Percentiles rank a stretch among this genome's conserved stretches.
Conservation (phyloP, 1,140 invertebrate genomes). For the Cepaea nemoralis region DNA sequence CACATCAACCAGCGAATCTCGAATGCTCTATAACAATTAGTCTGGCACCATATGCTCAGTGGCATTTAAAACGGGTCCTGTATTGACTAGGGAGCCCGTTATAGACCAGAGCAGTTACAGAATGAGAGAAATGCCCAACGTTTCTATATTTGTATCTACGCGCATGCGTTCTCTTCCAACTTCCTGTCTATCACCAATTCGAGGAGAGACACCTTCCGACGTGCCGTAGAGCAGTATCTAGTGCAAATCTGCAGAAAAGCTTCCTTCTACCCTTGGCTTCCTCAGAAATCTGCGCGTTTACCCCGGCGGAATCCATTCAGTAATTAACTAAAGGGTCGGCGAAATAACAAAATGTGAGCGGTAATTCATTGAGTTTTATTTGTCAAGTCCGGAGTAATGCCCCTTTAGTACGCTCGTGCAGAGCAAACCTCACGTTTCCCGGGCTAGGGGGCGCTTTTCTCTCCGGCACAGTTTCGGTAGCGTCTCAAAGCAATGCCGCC, state of each 20-base stretch:
- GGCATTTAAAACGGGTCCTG: no score
- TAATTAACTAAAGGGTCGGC: conserved; percentile 29
- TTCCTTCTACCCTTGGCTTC: neutral
- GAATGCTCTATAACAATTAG: no score
- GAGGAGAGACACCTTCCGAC: no score
- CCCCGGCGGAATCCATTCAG: neutral
- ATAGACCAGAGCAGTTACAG: no score
- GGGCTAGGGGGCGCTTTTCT: neutral
- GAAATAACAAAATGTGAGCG: conserved; percentile 24
- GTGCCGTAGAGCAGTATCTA: neutral
- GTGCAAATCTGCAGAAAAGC: conserved; percentile 27
- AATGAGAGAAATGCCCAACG: no score
- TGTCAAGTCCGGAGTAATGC: conserved; percentile 23
- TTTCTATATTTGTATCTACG: no score
- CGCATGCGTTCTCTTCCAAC: no score
- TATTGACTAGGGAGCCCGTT: no score
- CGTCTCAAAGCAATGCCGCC: neutral
- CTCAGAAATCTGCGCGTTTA: neutral
- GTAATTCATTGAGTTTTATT: conserved; percentile 31
- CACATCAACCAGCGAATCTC: no score
- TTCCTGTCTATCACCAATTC: no score
- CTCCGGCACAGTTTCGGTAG: neutral
- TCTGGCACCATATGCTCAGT: no score
- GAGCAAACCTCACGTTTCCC: neutral
- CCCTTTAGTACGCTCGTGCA: neutral